These are phyloP conservation scores for Chaetodon trifasciatus DNA, from an alignment of 2,797 vertebrate species.

Conservation along the genomic window DNA sequence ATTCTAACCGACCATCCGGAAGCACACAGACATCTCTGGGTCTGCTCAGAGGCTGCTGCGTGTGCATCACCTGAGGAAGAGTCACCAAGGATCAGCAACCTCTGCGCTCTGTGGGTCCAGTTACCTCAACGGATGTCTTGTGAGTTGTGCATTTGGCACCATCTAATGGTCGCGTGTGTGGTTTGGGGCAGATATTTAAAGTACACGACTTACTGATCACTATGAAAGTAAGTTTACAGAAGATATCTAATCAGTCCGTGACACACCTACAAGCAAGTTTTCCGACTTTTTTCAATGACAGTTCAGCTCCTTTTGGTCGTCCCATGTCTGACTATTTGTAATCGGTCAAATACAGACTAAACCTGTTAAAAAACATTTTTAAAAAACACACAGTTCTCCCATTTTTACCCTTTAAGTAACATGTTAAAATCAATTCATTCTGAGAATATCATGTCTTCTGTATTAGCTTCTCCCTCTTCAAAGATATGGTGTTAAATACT, in stretches of 20 bases:
- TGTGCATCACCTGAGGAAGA: slow-evolving; percentile 47
- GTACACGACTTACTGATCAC: not conserved
- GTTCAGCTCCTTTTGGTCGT: too few species aligned
- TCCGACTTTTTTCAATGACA: too few species aligned
- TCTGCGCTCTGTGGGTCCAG: not conserved
- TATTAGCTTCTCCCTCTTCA: not conserved
- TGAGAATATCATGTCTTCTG: too few species aligned
- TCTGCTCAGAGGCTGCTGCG: slow-evolving; percentile 18
- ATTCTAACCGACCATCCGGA: slow-evolving; percentile 71
- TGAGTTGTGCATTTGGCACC: slow-evolving; percentile 70
- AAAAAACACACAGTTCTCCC: not conserved
- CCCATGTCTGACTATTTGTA: too few species aligned
- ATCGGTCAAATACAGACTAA: not conserved
- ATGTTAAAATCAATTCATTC: not conserved
- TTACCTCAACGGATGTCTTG: not conserved
- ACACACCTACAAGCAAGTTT: not conserved
- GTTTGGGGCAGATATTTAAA: not conserved
- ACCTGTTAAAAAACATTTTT: not conserved
- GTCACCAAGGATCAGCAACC: not conserved
- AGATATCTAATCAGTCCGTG: not conserved
- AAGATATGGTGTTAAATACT: not conserved
- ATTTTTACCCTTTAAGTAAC: not conserved
- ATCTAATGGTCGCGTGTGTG: slow-evolving; percentile 69
- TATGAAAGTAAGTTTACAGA: not conserved
- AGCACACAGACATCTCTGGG: slow-evolving; percentile 19